Base-by-base conservation (phyloP, 2,888 invertebrate species). In the Spilosoma lubricipeda region DNA sequence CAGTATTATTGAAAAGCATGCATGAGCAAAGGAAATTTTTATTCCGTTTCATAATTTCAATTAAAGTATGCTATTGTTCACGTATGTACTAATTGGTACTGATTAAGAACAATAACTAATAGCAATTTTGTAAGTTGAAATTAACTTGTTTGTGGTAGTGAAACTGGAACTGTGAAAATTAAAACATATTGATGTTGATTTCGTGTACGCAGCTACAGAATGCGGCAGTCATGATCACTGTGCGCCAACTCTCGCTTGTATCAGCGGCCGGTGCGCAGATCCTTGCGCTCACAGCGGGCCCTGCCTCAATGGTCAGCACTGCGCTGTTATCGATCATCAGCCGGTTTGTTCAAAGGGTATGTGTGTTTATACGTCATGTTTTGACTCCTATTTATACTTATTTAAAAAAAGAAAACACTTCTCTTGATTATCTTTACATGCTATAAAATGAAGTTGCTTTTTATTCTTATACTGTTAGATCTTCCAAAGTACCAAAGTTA, bases 141-240 rank as follows among this genome's bases (percentile, higher is more conserved):
- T 30, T 30, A 5, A 18, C 18, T 63, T 15, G 5, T 63, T 63
- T 63, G 15, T 30, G 30, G 18, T 63, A 30, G 63, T 63, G 23
- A n/a, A 56, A n/a, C 18, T 30, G 30, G 8, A 63, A 27, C 63
- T 30, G 27, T 27, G 36, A 27, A 63, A 70, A 23, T 70, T 27
- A 42, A 30, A 59, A 56, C 45, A n/a, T 63, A 42, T 70, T 70
- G 63, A 70, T 70, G 42, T 59, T 39, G 56, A 70, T 84, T 79
- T 81, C 72, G 79, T 86, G 75, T 88, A 75, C 78, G 97, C 96
- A 98, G 98, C 98, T 95, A 96, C 98, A 90, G 97, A 97, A 90
- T 99, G 99, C 93, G 96, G 97, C 77, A 97, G 97, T 70, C 98
- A 98, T 93, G 97, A 97, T 86, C 98, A 98, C 85, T 99, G 99